Evolutionary conservation across 2,888 invertebrate genomes (phyloP).

Genomic region (Caenorhabditis virilis): DNA sequence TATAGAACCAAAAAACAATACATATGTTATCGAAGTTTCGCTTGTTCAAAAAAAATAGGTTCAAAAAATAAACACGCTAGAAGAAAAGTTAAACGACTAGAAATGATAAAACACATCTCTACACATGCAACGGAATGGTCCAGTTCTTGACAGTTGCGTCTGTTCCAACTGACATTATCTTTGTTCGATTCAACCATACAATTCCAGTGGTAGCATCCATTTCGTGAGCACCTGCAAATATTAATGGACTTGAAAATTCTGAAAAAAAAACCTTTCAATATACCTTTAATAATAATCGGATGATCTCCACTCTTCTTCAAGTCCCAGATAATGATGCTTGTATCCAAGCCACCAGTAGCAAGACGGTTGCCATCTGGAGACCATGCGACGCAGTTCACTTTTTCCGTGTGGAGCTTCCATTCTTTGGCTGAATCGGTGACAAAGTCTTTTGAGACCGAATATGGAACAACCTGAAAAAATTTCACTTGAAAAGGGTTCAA

Average conservation of each 20-base stretch:
- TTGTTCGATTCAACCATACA: conserved; percentile 83
- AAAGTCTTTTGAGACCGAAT: conserved; percentile 56
- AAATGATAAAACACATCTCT: too few species aligned
- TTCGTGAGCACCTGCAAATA: conserved; percentile 84
- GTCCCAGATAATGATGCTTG: conserved; percentile 90
- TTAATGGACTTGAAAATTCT: too few species aligned
- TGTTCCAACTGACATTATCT: conserved; percentile 89
- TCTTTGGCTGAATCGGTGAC: conserved; percentile 72
- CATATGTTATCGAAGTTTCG: too few species aligned
- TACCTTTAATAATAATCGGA: conserved; percentile 66
- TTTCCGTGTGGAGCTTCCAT: conserved; percentile 93
- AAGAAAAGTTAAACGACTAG: too few species aligned
- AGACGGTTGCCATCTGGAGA: conserved; percentile 74
- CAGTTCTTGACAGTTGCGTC: conserved; percentile 86
- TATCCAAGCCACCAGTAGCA: conserved; percentile 94
- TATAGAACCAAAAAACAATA: too few species aligned
- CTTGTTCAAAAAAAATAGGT: too few species aligned
- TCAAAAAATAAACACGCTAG: too few species aligned
- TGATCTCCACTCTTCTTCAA: conserved; percentile 78
- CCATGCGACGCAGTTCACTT: conserved; percentile 66
- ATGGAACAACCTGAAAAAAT: too few species aligned
- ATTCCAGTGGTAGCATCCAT: conserved; percentile 93
- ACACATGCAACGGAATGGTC: conserved; percentile 32
- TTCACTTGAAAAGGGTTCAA: too few species aligned
- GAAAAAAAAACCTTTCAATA: too few species aligned